Percentiles rank a stretch among this genome's conserved stretches.
Evolutionary conservation across 2,888 invertebrate genomes (phyloP).

Genomic region (Tinea trinotella): DNA sequence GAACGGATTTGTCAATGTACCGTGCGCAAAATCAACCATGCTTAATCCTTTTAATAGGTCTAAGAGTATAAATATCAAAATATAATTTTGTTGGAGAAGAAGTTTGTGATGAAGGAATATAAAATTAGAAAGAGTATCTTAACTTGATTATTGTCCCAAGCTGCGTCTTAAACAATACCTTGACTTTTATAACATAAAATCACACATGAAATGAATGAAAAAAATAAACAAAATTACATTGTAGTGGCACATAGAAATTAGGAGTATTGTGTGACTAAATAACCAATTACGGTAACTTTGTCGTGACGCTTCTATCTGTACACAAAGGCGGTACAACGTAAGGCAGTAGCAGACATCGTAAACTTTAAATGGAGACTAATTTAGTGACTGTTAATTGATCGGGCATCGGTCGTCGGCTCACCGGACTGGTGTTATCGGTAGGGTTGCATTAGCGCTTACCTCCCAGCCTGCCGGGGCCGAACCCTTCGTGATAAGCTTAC

Average conservation of each 20-base stretch:
- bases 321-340: slow-evolving; percentile 44
- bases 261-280: slow-evolving; percentile 10
- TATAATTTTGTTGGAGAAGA: too few relatives aligned
- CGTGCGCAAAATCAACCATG: slow-evolving; percentile 42
- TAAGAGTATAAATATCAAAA: too few relatives aligned
- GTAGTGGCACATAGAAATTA: slow-evolving; percentile 17
- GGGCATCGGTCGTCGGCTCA: slow-evolving; percentile 37
- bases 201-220: background rate
- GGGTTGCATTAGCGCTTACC: slow-evolving; percentile 52
- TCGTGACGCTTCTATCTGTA: slow-evolving; percentile 36
- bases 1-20: slow-evolving; percentile 59
- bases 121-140: too few relatives aligned
- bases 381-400: slow-evolving; percentile 70
- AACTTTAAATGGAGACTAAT: slow-evolving; percentile 69
- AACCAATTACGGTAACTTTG: slow-evolving; percentile 21
- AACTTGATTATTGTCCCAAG: slow-evolving; percentile 25
- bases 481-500: background rate
- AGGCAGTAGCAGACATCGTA: slow-evolving; percentile 68
- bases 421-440: slow-evolving; percentile 38
- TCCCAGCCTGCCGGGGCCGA: background rate
- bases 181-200: background rate
- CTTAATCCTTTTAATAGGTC: too few relatives aligned
- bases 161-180: slow-evolving; percentile 16
- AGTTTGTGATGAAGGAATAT: too few relatives aligned
- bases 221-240: slow-evolving; percentile 10